Conservation (phyloP, 37 sponge, comb jelly and placozoan genomes). For the Oopsacas minuta region DNA sequence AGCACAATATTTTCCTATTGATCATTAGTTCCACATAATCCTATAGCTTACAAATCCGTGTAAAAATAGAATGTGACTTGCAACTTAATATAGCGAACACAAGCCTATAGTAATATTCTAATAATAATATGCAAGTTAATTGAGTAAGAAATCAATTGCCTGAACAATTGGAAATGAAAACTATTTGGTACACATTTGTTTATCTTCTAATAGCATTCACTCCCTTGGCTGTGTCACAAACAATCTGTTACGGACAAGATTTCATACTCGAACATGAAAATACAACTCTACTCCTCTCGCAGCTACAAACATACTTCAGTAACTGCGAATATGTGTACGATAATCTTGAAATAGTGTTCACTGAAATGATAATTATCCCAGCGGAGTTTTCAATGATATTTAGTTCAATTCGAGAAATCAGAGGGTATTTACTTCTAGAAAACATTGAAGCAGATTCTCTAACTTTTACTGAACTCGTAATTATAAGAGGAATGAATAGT, state of each 20-base stretch:
- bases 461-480: not conserved
- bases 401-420: not conserved
- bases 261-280: not conserved
- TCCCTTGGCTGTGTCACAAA: not conserved
- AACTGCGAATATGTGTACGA: not conserved
- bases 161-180: too few relatives aligned
- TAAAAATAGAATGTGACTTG: not conserved
- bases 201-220: not conserved
- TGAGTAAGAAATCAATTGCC: not conserved
- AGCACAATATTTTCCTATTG: too few relatives aligned
- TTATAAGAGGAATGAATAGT: not conserved
- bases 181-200: not conserved
- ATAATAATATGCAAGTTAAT: not conserved
- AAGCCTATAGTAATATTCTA: not conserved
- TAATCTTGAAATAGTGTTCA: not conserved
- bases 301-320: not conserved
- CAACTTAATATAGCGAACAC: not conserved
- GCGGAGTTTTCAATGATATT: not conserved
- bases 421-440: not conserved
- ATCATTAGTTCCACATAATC: too few relatives aligned
- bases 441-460: not conserved
- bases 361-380: not conserved
- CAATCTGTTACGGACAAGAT: constrained; percentile 6
- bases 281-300: not conserved
- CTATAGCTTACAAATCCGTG: not conserved